phyloP scores from a whole-genome alignment of 2,797 vertebrate species.

The Adelosebastes latens region DNA sequence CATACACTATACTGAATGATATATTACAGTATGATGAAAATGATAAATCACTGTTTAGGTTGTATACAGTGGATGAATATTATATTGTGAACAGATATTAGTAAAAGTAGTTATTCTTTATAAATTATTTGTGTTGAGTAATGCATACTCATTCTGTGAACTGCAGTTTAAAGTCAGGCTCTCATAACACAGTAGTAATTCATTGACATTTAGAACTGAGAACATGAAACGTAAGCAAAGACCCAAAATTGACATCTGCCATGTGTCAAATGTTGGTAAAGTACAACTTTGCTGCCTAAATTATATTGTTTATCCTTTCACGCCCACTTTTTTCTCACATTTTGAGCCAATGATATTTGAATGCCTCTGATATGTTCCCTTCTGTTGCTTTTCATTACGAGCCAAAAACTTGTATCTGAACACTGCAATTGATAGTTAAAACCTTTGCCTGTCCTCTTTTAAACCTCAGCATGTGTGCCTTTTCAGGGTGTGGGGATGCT shows the following conservation, averaged over 20 bases:
- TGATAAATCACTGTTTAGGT: background rate
- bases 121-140: background rate
- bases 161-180: background rate
- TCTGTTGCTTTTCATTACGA: background rate
- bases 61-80: background rate
- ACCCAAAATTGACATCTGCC: background rate
- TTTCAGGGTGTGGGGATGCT: slow-evolving; percentile 24
- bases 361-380: background rate
- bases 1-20: background rate
- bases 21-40: background rate
- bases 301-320: background rate
- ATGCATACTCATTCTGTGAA: background rate
- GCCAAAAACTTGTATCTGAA: background rate
- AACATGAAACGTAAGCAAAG: background rate
- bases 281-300: background rate
- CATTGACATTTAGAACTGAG: background rate
- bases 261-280: background rate
- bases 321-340: background rate
- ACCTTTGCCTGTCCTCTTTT: background rate
- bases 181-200: background rate
- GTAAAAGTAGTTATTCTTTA: background rate
- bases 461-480: background rate
- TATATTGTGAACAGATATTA: background rate
- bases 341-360: background rate
- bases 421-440: background rate